Percentiles rank a stretch among this genome's conserved stretches.
These are phyloP conservation scores for Dasysyrphus tricinctus DNA, from an alignment of 2,888 invertebrate species.

Conservation along the genomic window DNA sequence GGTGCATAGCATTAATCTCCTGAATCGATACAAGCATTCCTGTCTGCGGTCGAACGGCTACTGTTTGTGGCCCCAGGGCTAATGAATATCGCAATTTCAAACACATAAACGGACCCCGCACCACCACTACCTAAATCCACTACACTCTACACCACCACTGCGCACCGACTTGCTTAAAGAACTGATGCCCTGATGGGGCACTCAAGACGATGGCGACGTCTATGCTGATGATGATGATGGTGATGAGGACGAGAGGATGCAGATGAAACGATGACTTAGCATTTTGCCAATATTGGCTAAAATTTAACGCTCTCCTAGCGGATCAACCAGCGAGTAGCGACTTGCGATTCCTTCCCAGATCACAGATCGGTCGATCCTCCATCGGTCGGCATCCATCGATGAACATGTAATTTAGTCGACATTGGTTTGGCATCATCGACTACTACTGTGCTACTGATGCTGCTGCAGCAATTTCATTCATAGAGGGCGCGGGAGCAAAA, in stretches of 20 bases:
- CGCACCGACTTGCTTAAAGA: not conserved
- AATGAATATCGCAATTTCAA: conserved; percentile 76
- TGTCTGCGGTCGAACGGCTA: conserved; percentile 74
- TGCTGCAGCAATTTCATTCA: conserved; percentile 67
- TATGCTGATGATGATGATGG: conserved; percentile 50
- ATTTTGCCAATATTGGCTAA: conserved; percentile 75
- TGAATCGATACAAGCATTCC: conserved; percentile 75
- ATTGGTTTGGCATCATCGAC: conserved; percentile 45
- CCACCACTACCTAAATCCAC: conserved; percentile 4
- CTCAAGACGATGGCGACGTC: conserved; percentile 37
- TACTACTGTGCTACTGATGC: conserved; percentile 47
- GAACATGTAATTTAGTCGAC: conserved; percentile 75
- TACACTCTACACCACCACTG: not conserved
- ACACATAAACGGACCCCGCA: conserved; percentile 72
- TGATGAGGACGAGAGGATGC: conserved; percentile 57
- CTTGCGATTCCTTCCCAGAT: not conserved
- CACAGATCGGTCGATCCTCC: conserved; percentile 35
- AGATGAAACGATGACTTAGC: conserved; percentile 72
- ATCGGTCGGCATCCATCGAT: conserved; percentile 53
- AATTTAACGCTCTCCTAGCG: conserved; percentile 62
- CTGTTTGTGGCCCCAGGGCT: conserved; percentile 74
- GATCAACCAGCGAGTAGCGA: not conserved
- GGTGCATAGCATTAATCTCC: conserved; percentile 76
- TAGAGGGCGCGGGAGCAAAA: conserved; percentile 69
- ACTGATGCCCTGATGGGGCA: conserved; percentile 34